A percentile compares a stretch with the other conserved stretches of the same genome.
These are phyloP conservation scores for Pangasianodon hypophthalmus DNA, from an alignment of 2,113 vertebrate species.

Conservation along the genomic window DNA sequence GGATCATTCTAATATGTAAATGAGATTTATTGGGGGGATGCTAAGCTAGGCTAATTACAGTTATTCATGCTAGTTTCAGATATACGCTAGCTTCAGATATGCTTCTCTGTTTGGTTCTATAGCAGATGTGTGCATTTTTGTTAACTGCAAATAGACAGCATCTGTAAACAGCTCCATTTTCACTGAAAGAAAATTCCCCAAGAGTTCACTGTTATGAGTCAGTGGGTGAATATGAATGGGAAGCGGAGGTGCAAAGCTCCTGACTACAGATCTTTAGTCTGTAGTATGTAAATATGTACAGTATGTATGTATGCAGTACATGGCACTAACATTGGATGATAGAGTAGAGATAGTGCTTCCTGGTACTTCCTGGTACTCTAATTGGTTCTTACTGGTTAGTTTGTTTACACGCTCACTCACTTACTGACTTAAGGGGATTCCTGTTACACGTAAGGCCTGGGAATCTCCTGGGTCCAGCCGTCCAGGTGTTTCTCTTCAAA, in stretches of 20 bases:
- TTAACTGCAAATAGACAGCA: background rate
- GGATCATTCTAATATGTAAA: background rate
- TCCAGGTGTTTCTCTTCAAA: conserved; percentile 61
- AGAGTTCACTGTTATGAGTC: background rate
- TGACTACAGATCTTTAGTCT: background rate
- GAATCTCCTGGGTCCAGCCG: conserved; percentile 33
- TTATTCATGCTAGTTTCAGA: no score
- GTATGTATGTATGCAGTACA: background rate
- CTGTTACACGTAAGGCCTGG: conserved; percentile 34
- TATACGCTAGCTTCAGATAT: background rate
- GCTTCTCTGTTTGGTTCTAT: background rate
- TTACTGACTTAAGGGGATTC: background rate
- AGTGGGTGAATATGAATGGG: background rate
- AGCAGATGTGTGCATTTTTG: no score
- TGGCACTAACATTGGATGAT: background rate
- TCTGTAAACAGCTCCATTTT: background rate
- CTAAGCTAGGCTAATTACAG: background rate
- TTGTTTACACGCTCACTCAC: background rate
- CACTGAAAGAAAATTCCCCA: background rate
- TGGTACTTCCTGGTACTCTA: background rate
- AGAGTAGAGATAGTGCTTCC: background rate
- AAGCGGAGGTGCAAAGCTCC: background rate
- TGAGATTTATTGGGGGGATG: background rate
- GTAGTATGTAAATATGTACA: background rate
- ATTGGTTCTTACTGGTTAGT: background rate